Conservation (phyloP, 2,797 vertebrate genomes). For the Pipistrellus nathusii region DNA sequence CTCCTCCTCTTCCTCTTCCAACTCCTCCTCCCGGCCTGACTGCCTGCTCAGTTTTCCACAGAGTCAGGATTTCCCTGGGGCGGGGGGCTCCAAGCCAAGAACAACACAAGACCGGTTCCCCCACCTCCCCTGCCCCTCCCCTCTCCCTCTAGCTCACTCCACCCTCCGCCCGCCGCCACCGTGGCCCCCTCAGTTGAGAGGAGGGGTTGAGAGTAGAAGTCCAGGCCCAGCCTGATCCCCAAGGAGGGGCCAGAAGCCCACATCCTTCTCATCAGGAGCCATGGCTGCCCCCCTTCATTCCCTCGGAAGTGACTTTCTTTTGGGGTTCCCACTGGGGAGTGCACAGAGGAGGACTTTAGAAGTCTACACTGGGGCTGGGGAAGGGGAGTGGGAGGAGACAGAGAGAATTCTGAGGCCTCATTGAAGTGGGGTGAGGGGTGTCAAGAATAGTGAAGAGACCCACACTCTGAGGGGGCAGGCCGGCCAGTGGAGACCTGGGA, state of each 20-base stretch:
- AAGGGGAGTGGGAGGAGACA: too few species aligned
- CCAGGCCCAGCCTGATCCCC: background rate
- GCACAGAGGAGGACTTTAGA: background rate
- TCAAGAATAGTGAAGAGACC: background rate
- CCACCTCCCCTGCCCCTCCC: constrained; percentile 69
- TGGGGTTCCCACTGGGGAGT: background rate
- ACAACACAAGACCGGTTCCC: constrained; percentile 76
- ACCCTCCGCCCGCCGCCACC: background rate
- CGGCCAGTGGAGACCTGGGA: background rate
- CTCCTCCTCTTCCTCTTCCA: constrained; percentile 74
- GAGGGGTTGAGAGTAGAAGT: constrained; percentile 35
- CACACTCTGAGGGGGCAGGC: background rate
- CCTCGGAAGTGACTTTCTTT: constrained; percentile 17
- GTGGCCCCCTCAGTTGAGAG: constrained; percentile 31
- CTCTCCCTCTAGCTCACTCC: constrained; percentile 57
- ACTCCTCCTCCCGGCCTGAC: constrained; percentile 67
- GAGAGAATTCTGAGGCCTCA: background rate
- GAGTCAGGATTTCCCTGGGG: constrained; percentile 83
- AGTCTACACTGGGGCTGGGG: background rate
- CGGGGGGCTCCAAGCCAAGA: constrained; percentile 81
- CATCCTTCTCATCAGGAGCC: background rate
- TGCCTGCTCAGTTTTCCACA: constrained; percentile 82
- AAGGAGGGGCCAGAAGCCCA: constrained; percentile 38
- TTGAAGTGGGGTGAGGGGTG: background rate
- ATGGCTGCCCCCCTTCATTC: background rate